A percentile compares a stretch with the other conserved stretches of the same genome.
These are phyloP conservation scores for Phrixothrix hirtus DNA, from an alignment of 2,888 invertebrate species.

Conservation along the genomic window DNA sequence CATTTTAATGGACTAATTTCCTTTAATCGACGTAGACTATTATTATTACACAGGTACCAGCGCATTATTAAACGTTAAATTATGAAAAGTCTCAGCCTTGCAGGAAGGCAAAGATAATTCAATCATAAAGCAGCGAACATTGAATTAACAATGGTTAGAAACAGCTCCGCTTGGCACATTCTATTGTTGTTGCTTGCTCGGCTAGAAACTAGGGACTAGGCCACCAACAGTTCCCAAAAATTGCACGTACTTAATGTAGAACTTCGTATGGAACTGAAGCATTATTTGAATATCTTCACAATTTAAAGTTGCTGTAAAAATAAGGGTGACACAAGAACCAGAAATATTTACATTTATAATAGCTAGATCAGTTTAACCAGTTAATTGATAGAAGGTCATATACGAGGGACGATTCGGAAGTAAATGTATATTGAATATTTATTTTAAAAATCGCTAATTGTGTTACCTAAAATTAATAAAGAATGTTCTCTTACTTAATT, in stretches of 20 bases:
- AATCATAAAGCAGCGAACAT: constrained; percentile 35
- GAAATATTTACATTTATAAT: no score
- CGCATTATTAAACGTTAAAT: constrained; percentile 32
- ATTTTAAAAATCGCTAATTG: no score
- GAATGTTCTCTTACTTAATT: no score
- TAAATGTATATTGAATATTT: no score
- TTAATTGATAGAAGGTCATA: no score
- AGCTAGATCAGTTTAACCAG: no score
- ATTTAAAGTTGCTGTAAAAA: no score
- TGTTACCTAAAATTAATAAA: no score
- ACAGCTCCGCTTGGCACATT: constrained; percentile 24
- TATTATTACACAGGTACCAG: constrained; percentile 38
- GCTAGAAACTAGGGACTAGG: constrained; percentile 26
- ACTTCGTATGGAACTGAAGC: no score
- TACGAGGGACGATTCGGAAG: no score
- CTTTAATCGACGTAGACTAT: constrained; percentile 35
- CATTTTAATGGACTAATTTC: constrained; percentile 39
- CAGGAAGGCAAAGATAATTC: constrained; percentile 36
- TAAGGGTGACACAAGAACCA: no score
- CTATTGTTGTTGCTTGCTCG: constrained; percentile 31
- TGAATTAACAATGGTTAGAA: constrained; percentile 33
- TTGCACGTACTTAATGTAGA: constrained; percentile 1
- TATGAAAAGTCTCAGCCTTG: constrained; percentile 29
- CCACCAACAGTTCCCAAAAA: constrained; percentile 23
- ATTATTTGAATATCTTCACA: constrained; percentile 1